Base-by-base conservation (phyloP, 2,113 vertebrate species). In the Chloropsis cyanopogon region DNA sequence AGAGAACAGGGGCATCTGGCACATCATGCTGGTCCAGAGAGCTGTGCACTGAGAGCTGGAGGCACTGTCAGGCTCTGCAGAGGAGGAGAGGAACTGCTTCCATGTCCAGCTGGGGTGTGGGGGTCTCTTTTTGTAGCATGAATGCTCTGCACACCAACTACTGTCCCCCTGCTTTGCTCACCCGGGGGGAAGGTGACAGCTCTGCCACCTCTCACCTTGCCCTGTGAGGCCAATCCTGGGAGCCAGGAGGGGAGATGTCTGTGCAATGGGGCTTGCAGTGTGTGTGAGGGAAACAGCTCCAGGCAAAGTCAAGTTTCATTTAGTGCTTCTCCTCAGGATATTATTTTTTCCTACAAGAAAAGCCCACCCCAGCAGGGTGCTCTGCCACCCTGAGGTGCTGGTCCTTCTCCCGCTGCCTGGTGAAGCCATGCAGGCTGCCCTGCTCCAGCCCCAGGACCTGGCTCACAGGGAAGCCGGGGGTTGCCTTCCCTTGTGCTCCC, bases 11-110 rank as follows among this genome's bases (percentile, higher is more conserved):
- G 15, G 6, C 26, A 39, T 14, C 41, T 15, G 18, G 12, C 61
- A n/a, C 39, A 25, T 46, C 0, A 0, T 9, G 20, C 52, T 65
- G 42, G 56, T 52, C 8, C 1, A 5, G 52, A 28, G 22, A 0
- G 2, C 21, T 4, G 4, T 9, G 14, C 8, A 14, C 29, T 6
- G 13, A 50, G 82, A 0, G 1, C 53, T 71, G 65, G 60, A 11
- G 15, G 49, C 64, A 25, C 42, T 59, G 72, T 23, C 63, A 9
- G 12, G 56, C 66, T 31, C 41, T 61, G 72, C 29, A 35, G 63
- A 52, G 63, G 57, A 61, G 60, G 50, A 66, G 54, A 53, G 57
- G 52, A 59, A n/a, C 53, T 44, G 13, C 26, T 80, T 23, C 68
- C 54, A 2, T 18, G 42, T 25, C 46, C 53, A 72, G 6, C 47